Evolutionary conservation across 2,113 vertebrate species (phyloP).

Genomic region (Alethe diademata): DNA sequence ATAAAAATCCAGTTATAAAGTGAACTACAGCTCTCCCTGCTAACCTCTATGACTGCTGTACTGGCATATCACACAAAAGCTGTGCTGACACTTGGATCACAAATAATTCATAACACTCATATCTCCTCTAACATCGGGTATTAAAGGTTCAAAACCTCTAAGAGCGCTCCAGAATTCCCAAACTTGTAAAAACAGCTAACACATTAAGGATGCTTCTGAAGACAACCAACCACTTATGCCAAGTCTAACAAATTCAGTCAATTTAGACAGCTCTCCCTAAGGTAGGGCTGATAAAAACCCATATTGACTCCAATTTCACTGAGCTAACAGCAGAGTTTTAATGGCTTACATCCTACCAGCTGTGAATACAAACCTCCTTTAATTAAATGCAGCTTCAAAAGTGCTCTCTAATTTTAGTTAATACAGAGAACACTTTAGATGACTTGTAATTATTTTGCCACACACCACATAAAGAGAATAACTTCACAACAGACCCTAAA

Average conservation of each 20-base stretch:
- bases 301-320: neutral
- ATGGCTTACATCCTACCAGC: neutral
- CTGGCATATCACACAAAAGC: neutral
- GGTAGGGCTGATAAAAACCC: neutral
- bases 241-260: neutral
- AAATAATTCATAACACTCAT: neutral
- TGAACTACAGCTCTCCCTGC: neutral
- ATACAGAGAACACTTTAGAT: neutral
- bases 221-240: neutral
- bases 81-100: neutral
- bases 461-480: neutral
- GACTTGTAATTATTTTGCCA: neutral
- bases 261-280: neutral
- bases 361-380: neutral
- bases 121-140: neutral
- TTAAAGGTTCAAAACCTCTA: neutral
- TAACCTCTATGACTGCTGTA: neutral
- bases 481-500: neutral
- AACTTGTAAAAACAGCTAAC: neutral
- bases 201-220: neutral
- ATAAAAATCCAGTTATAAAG: neutral
- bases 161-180: neutral
- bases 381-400: slow-evolving; percentile 4
- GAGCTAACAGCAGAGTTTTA: neutral
- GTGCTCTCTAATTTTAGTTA: neutral